These are phyloP conservation scores for Sinocyclocheilus anophthalmus DNA, from an alignment of 2,113 vertebrate genomes.

Conservation along the genomic window DNA sequence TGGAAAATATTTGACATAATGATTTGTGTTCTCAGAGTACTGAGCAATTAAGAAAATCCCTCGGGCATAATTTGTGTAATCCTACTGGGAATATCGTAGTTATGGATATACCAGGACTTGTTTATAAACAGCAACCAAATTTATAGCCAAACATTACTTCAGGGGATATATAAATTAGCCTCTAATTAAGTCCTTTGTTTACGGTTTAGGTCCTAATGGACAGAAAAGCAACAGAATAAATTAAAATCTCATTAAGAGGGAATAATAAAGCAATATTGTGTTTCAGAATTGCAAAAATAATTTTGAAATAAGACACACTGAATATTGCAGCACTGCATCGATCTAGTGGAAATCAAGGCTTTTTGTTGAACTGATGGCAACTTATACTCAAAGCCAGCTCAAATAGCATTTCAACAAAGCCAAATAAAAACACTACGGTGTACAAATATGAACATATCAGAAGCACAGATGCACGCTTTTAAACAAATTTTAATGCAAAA, in stretches of 20 bases:
- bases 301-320: background rate
- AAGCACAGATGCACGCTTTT: constrained; percentile 35
- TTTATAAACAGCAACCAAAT: background rate
- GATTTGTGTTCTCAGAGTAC: background rate
- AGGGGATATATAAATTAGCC: background rate
- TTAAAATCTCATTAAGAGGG: background rate
- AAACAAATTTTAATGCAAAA: constrained; percentile 61
- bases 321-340: background rate
- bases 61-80: background rate
- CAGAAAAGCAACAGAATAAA: background rate
- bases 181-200: background rate
- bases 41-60: background rate
- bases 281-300: background rate
- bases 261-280: background rate
- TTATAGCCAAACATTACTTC: too few relatives aligned
- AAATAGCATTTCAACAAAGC: background rate
- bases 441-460: background rate
- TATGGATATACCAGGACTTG: background rate
- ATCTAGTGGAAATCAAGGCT: background rate
- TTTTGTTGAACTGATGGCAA: background rate
- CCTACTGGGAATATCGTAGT: background rate
- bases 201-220: background rate
- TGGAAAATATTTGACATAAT: background rate
- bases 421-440: background rate
- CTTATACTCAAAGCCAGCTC: background rate